A percentile compares a stretch with the other conserved stretches of the same genome.
Evolutionary conservation across 2,888 invertebrate species (phyloP).

Genomic region (Argyresthia goedartella): DNA sequence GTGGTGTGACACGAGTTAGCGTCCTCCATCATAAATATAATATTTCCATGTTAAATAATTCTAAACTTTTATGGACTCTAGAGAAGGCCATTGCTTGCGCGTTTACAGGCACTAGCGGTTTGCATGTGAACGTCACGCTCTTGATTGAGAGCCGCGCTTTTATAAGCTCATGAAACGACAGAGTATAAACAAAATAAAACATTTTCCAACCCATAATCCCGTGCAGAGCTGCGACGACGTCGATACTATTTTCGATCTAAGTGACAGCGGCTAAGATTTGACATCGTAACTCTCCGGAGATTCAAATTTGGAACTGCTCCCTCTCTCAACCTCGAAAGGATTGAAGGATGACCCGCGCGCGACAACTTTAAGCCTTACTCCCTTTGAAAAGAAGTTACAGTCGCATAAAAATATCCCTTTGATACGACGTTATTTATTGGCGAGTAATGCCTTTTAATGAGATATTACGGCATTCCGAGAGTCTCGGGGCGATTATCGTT

Average conservation of each 20-base stretch:
- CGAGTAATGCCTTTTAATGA: conserved; percentile 47
- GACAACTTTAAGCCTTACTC: conserved; percentile 27
- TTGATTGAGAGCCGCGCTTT: conserved; percentile 38
- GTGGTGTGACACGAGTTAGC: conserved; percentile 20
- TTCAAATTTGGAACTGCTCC: conserved; percentile 51
- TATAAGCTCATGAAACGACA: conserved; percentile 34
- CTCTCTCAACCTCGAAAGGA: conserved; percentile 21
- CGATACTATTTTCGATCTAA: conserved; percentile 47
- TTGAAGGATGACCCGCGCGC: conserved; percentile 18
- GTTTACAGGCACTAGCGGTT: conserved; percentile 19
- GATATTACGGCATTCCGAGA: conserved; percentile 57
- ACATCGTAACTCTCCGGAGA: conserved; percentile 55
- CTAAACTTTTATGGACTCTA: conserved; percentile 42
- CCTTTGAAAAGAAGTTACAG: conserved; percentile 26
- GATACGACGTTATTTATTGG: conserved; percentile 34
- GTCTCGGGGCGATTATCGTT: conserved; percentile 46
- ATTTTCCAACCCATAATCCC: conserved; percentile 17
- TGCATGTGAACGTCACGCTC: conserved; percentile 38
- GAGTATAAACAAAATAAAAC: conserved; percentile 29
- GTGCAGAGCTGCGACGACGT: conserved; percentile 14
- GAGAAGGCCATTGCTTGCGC: conserved; percentile 16
- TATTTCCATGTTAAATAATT: too few species aligned
- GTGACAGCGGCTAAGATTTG: conserved; percentile 46
- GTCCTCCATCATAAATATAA: too few species aligned
- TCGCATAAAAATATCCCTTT: conserved; percentile 21